These are phyloP conservation scores for Onychorhynchus coronatus DNA, from an alignment of 2,113 vertebrate species.

Conservation along the genomic window DNA sequence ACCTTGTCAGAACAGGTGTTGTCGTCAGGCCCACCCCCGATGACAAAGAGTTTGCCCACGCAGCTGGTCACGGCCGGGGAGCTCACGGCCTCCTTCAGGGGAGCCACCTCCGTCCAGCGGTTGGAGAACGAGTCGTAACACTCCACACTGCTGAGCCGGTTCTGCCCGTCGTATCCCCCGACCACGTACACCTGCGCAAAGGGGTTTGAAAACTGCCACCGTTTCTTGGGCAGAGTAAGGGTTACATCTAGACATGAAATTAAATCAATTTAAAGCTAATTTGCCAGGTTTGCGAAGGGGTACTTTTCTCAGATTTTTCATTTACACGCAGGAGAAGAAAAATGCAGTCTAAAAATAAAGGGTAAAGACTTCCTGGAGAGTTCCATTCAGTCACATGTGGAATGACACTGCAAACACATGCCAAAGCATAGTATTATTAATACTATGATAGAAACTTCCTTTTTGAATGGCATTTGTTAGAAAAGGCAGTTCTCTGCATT, in stretches of 20 bases:
- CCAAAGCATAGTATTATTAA: not conserved
- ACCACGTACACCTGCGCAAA: constrained; percentile 88
- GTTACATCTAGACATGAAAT: not conserved
- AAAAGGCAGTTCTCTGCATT: not conserved
- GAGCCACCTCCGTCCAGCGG: constrained; percentile 95
- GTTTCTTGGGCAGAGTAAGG: rapidly evolving
- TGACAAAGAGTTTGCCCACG: constrained; percentile 91
- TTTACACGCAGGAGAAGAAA: not conserved
- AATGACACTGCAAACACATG: not conserved
- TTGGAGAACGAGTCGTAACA: constrained; percentile 98
- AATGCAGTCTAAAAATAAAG: not conserved
- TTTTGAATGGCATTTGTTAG: not conserved
- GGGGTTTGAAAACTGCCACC: not conserved
- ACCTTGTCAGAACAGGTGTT: constrained; percentile 98
- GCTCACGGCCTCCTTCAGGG: constrained; percentile 94
- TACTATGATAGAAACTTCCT: not conserved
- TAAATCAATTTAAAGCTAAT: not conserved
- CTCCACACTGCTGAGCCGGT: constrained; percentile 93
- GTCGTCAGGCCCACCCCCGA: constrained; percentile 94
- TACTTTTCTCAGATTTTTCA: not conserved
- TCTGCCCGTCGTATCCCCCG: constrained; percentile 95
- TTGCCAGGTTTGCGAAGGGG: not conserved
- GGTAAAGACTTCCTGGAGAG: not conserved
- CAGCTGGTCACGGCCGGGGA: constrained; percentile 94
- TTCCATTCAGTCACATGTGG: not conserved